Conservation (phyloP, 2,888 invertebrate genomes). For the Drosophila helvetica region DNA sequence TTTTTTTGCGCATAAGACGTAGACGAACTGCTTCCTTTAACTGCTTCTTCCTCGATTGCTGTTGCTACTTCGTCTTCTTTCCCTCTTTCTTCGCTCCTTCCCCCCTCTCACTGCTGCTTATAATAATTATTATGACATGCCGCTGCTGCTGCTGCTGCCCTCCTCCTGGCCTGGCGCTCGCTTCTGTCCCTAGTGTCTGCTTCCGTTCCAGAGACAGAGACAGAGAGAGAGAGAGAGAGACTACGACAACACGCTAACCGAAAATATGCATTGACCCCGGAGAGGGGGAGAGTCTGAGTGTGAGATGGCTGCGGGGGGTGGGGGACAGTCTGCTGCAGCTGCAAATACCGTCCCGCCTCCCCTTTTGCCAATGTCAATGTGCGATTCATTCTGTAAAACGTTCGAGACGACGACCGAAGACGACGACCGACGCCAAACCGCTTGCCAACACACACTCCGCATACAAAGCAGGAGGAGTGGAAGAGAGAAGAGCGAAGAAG, state of each 20-base stretch:
- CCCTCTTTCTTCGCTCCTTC: not conserved
- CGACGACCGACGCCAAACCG: not conserved
- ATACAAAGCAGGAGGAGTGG: slow-evolving; percentile 66
- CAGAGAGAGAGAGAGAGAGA: slow-evolving; percentile 2
- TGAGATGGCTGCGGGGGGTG: not conserved
- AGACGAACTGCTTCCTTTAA: slow-evolving; percentile 6
- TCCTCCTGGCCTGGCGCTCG: not conserved
- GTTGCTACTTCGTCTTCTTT: not conserved
- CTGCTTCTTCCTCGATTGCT: slow-evolving; percentile 6
- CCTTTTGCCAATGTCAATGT: slow-evolving; percentile 16
- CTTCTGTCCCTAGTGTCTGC: slow-evolving; percentile 38
- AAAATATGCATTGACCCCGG: slow-evolving; percentile 7
- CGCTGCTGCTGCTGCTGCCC: slow-evolving; percentile 5
- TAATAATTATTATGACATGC: slow-evolving; percentile 66
- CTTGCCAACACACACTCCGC: slow-evolving; percentile 55
- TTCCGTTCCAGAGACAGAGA: slow-evolving; percentile 52
- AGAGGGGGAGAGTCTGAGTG: not conserved
- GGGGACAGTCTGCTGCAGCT: slow-evolving; percentile 8
- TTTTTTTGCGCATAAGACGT: slow-evolving; percentile 3
- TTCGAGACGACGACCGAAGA: slow-evolving; percentile 13
- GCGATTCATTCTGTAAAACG: slow-evolving; percentile 12
- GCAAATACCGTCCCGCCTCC: slow-evolving; percentile 9
- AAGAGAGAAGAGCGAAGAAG: slow-evolving; percentile 7
- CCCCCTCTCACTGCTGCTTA: not conserved
- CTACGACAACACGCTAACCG: slow-evolving; percentile 42